Evolutionary conservation across 1,140 invertebrate species (phyloP), one percentile per base, ranked within the genome.

Genomic region (Drosophila auraria): DNA sequence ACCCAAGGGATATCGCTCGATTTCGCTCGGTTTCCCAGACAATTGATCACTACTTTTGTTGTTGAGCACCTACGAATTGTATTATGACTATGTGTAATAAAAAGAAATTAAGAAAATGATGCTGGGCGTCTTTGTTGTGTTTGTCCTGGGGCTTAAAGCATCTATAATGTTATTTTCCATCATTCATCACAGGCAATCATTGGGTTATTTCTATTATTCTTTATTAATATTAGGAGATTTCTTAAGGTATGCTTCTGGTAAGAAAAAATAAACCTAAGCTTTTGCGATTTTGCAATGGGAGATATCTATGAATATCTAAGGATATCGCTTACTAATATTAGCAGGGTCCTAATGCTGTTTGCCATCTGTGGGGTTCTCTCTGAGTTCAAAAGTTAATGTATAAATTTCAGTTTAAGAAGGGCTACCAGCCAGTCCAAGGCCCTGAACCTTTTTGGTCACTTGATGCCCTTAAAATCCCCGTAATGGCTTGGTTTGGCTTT

Each of bases 31-130:
- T 23, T 68, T 40, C 11, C 33, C 20, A 14, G 14, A 36, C 54
- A 14, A 38, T 44, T 45, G 63, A 65, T 36, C 53, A 49, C 62
- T 58, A 42, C 20, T 54, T 36, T 57, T 57, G 54, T 42, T 62
- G 69, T 70, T 63, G 58, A 58, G 75, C 65, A 78, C 65, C 45
- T 50, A 78, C 64, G 51, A 78, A 78, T 60, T 68, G 50, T 69
- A 78, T 78, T 78, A 75, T 78, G 75, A 78, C 25, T 78, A 78
- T 77, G 74, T 77, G 74, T 77, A 77, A 77, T 77, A 77, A 77
- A 77, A 72, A 51, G 60, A 49, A 38, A 73, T 33, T 33, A 72
- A 73, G 66, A 73, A 73, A 73, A 72, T 72, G 40, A 4, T 8
- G 38, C 50, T 20, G 33, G 9, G 1, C 30, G 64, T 68, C 25